A percentile compares a stretch with the other conserved stretches of the same genome.
phyloP scores from a whole-genome alignment of 2,113 vertebrate genomes.

The Promerops cafer region DNA sequence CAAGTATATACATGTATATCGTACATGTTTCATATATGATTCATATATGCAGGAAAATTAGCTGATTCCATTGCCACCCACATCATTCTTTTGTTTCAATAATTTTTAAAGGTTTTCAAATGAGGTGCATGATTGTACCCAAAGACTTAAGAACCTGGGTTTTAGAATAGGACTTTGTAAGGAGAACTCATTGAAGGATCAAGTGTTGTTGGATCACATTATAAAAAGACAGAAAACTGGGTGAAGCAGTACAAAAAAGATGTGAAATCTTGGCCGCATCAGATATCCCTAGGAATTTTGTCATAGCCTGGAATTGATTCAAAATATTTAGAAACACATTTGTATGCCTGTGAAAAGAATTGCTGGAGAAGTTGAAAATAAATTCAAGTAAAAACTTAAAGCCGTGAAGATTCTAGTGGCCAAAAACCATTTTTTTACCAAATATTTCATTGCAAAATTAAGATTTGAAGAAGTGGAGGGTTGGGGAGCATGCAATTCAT shows the following conservation, averaged over 20 bases:
- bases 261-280: neutral
- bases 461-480: neutral
- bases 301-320: neutral
- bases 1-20: neutral
- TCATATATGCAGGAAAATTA: neutral
- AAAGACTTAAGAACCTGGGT: neutral
- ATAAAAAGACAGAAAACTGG: neutral
- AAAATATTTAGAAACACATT: neutral
- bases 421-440: neutral
- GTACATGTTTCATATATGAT: neutral
- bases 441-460: neutral
- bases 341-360: neutral
- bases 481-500: fast-evolving
- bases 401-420: neutral
- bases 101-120: neutral
- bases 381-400: neutral
- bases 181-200: neutral
- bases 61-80: neutral
- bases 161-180: neutral
- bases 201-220: neutral
- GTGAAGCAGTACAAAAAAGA: neutral
- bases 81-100: neutral
- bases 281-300: neutral
- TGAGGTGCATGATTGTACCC: neutral
- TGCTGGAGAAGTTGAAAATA: neutral